phyloP scores from a whole-genome alignment of 2,888 invertebrate genomes.

The Petrolisthes manimaculis region DNA sequence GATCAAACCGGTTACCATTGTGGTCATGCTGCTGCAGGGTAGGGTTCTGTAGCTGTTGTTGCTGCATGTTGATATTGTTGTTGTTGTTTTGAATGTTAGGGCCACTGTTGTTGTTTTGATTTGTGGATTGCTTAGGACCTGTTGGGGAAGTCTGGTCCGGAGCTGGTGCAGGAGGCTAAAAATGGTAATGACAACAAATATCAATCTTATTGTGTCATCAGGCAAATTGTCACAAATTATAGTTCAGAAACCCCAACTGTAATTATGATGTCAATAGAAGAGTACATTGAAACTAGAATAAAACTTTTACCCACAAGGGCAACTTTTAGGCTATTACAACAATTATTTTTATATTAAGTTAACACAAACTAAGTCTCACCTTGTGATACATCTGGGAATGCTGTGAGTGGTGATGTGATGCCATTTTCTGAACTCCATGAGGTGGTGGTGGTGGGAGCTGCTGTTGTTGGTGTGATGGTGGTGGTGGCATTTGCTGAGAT shows the following conservation, averaged over 20 bases:
- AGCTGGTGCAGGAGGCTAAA: constrained; percentile 17
- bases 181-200: too few relatives aligned
- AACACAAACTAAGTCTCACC: background rate
- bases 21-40: constrained; percentile 69
- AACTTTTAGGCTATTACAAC: too few relatives aligned
- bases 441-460: constrained; percentile 35
- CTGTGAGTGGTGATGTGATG: constrained; percentile 34
- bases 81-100: constrained; percentile 65
- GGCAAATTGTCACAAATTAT: too few relatives aligned
- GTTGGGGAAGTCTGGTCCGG: constrained; percentile 64
- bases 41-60: constrained; percentile 60
- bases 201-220: too few relatives aligned
- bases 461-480: constrained; percentile 69
- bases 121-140: constrained; percentile 15
- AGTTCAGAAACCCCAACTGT: too few relatives aligned
- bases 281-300: too few relatives aligned
- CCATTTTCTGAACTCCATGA: constrained; percentile 54
- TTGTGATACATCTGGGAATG: constrained; percentile 43
- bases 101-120: constrained; percentile 54
- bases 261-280: too few relatives aligned
- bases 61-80: constrained; percentile 67
- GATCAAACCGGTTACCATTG: constrained; percentile 52
- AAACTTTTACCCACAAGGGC: too few relatives aligned
- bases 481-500: constrained; percentile 40
- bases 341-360: too few relatives aligned